These are phyloP conservation scores for Acleris laterana DNA, from an alignment of 2,888 invertebrate genomes.

Conservation along the genomic window DNA sequence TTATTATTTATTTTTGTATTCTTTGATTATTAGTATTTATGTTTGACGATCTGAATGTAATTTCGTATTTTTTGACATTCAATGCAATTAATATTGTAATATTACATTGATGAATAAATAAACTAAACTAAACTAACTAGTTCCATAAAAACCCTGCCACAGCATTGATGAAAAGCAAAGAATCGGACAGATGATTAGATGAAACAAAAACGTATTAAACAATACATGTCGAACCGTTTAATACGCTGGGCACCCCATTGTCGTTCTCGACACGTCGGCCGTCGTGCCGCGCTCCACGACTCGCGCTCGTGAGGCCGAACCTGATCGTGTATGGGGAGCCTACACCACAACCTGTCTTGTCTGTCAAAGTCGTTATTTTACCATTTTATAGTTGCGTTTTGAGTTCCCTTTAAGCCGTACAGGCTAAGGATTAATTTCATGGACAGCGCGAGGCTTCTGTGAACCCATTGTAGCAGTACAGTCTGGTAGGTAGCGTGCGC, in stretches of 20 bases:
- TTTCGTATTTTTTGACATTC: too few species aligned
- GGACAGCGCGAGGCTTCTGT: not conserved
- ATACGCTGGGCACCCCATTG: conserved; percentile 49
- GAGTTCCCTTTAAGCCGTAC: conserved; percentile 12
- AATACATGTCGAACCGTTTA: conserved; percentile 48
- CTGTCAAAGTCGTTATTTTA: conserved; percentile 35
- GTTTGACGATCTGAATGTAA: too few species aligned
- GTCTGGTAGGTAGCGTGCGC: conserved; percentile 35
- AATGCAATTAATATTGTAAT: too few species aligned
- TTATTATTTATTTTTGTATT: too few species aligned
- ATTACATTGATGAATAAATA: too few species aligned
- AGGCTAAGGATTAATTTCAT: conserved; percentile 25
- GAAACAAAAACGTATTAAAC: conserved; percentile 42
- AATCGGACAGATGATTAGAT: not conserved
- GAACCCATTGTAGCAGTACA: conserved; percentile 28
- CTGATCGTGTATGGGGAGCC: conserved; percentile 45
- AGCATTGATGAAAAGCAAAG: not conserved
- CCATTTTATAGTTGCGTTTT: conserved; percentile 25
- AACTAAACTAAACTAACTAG: too few species aligned
- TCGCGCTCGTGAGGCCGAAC: conserved; percentile 47
- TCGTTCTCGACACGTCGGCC: conserved; percentile 48
- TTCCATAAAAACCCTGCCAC: not conserved
- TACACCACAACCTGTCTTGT: conserved; percentile 47
- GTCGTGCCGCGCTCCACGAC: conserved; percentile 50
- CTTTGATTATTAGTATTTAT: too few species aligned